A percentile compares a stretch with the other conserved stretches of the same genome.
Conservation (phyloP, 2,113 vertebrate genomes). For the Pheucticus melanocephalus region DNA sequence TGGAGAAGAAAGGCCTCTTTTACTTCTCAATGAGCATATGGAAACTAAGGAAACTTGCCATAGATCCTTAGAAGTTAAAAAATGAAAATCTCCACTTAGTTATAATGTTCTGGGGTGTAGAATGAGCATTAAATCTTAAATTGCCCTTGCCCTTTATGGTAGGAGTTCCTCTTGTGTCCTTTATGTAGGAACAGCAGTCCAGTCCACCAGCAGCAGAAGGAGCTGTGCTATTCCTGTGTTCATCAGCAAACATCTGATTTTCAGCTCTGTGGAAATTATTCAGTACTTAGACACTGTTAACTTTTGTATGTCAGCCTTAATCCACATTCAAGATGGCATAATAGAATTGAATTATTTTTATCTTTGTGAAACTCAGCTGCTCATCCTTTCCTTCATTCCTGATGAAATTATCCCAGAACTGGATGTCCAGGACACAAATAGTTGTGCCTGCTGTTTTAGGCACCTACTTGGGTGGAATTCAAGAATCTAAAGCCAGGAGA, state of each 20-base stretch:
- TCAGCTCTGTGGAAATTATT: background rate
- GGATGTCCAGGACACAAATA: background rate
- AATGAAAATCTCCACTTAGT: background rate
- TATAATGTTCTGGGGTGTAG: background rate
- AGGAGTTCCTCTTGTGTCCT: background rate
- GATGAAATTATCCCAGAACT: background rate
- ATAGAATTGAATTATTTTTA: background rate
- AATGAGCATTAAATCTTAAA: background rate
- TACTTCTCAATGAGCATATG: background rate
- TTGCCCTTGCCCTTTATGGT: background rate
- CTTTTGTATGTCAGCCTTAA: background rate
- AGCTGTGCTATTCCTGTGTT: background rate
- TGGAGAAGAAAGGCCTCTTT: background rate
- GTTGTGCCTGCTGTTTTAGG: background rate
- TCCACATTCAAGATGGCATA: background rate
- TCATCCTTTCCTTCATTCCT: background rate
- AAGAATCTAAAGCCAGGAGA: background rate
- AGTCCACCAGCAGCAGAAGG: background rate
- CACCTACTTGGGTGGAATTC: background rate
- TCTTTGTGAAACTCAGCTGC: background rate
- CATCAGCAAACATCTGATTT: background rate
- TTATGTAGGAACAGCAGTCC: background rate
- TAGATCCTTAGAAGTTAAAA: background rate
- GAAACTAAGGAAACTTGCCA: background rate
- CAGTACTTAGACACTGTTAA: background rate